Evolutionary conservation across 2,888 invertebrate species (phyloP), one percentile per base, ranked within the genome.

Genomic region (Eupsilia transversa): DNA sequence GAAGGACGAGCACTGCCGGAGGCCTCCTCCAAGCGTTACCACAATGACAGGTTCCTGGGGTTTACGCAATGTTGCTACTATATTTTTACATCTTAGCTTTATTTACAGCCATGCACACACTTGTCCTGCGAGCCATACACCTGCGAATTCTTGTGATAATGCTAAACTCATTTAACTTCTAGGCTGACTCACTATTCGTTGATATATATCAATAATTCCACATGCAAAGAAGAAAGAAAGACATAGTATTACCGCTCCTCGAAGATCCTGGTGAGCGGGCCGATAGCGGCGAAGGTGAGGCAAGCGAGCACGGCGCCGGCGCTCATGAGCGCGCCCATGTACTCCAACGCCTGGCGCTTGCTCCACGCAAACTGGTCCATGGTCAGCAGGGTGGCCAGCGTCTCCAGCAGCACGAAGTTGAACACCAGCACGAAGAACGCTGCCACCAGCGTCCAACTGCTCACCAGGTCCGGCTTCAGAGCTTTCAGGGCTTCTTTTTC

Each of bases 281-380:
- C 97, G 80, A 98, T 98, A 70, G 97, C 94, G 23, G 97, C 96
- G 90, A 98, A 98, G 20, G 98, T 97, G 57, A 97, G 90, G 83
- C 98, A 97, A 0, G 98, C 98, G 61, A 98, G 94, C n/a, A 98
- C 93, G 0, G 98, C 98, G 56, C 98, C 98, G 46, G 97, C 97
- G 66, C 98, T 97, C 98, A 99, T 98, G 77, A 98, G 95, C 72
- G 98, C 96, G 65, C 98, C 98, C 97, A 98, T 98, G 92, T 98
- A 98, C 93, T 97, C 97, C 54, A 98, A 94, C 20, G 98, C 97
- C 91, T 98, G 97, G 67, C 96, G 94, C 94, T 98, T 98, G 77
- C 97, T 97, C 98, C 98, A 98, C 46, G 97, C 98, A 94, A 98
- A 98, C 95, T 98, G 98, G 92, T 99, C 98, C 98, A 98, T 98